Base-by-base conservation (phyloP, 53 echinoderm and acorn worm species). In the Temnopleurus reevesii region DNA sequence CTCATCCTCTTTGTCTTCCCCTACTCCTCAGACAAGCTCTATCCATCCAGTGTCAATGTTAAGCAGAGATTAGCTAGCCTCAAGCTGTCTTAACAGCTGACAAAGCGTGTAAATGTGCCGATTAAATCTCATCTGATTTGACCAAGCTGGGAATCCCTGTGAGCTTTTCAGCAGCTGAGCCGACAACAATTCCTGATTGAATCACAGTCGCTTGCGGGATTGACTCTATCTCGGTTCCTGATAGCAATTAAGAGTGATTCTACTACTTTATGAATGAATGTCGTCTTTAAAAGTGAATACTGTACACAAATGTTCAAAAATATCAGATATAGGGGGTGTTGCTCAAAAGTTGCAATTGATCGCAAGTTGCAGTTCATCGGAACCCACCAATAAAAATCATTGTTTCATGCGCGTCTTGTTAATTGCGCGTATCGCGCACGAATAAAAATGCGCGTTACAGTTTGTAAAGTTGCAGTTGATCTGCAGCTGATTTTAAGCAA, bases 11-110 rank as follows among this genome's bases (percentile, higher is more conserved):
- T 49, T 49, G 49, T 79, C 47, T 49, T 79, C 21, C 51, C 45
- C 71, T 45, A 25, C 45, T 44, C 45, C 7, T 51, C 29, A 23
- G 4, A 15, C 45, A 5, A 47, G 24, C 46, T 79, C 46, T 15
- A 10, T 10, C 53, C 8, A 10, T 49, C 41, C 49, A 79, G 26
- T 79, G 46, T 79, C 79, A 79, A 49, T 47, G 79, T 6, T 12
- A 46, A 79, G 3, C 49, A 49, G 13, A 46, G 46, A 46, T 79
- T 49, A 79, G 17, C 19, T 13, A 49, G 46, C 46, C 79, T 29
- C 15, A 21, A 79, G 46, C 49, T 29, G 30, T 79, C 79, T 47
- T 3, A 79, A 79, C 79, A 79, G 79, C 79, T 79, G 79, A 47
- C 79, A 79, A 15, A 12, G 21, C 5, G 71, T 8, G 71, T 41